Percentiles rank a stretch among this genome's conserved stretches.
Conservation (phyloP, 1,140 invertebrate species). For the Parapsyche elsis region DNA sequence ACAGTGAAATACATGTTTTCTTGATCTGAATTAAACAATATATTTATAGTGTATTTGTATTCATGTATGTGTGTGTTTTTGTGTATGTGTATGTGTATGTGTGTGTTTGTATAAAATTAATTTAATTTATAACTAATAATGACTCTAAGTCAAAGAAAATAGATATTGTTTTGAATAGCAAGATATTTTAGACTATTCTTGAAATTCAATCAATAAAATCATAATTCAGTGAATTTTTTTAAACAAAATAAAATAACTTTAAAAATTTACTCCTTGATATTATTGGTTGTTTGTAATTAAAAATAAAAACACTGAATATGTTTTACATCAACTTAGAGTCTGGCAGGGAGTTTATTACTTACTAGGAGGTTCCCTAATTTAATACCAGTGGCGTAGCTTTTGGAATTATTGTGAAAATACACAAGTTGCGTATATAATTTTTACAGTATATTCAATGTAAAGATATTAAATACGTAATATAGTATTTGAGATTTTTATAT, state of each 20-base stretch:
- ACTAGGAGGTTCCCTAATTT: constrained; percentile 37
- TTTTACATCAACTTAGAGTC: constrained; percentile 54
- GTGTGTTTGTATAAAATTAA: neutral
- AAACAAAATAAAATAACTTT: neutral
- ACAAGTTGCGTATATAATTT: too few species aligned
- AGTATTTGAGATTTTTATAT: neutral
- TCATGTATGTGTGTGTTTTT: neutral
- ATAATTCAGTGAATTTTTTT: neutral
- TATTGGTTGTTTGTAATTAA: neutral
- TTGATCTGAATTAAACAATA: neutral
- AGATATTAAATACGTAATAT: constrained; percentile 21
- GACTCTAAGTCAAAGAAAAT: constrained; percentile 55
- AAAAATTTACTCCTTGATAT: neutral
- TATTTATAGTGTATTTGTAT: constrained; percentile 30
- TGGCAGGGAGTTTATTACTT: constrained; percentile 51
- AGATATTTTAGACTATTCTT: constrained; percentile 33
- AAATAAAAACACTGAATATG: constrained; percentile 7
- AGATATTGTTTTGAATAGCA: constrained; percentile 47
- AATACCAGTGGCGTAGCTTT: neutral
- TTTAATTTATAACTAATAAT: constrained; percentile 28
- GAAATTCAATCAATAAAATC: constrained; percentile 42
- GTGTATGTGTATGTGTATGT: neutral
- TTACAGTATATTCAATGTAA: neutral
- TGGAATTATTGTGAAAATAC: neutral
- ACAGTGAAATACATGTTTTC: neutral